Conservation (phyloP, 2,113 vertebrate species). For the Microcebus ravelobensis region DNA sequence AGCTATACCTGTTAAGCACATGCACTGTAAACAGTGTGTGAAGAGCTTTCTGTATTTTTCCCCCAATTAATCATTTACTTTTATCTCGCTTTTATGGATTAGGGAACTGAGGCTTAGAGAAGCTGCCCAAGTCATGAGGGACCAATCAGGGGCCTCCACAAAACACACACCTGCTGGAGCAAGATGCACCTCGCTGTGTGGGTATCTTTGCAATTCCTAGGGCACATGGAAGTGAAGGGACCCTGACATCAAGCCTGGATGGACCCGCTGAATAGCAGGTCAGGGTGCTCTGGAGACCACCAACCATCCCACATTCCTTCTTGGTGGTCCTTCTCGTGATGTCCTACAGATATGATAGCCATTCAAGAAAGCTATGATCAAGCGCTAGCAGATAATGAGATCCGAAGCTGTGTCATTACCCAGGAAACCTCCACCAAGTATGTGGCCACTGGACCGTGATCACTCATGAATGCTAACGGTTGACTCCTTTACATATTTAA, state of each 20-base stretch:
- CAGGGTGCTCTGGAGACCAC: neutral
- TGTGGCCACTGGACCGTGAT: neutral
- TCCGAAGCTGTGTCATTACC: neutral
- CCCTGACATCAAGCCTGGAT: neutral
- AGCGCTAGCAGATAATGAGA: neutral
- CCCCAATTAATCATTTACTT: neutral
- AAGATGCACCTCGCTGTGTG: neutral
- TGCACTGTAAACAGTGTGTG: neutral
- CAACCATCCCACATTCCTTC: neutral
- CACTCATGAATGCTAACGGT: neutral
- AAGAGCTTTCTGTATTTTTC: neutral
- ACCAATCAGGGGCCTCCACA: neutral
- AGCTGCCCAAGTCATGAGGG: neutral
- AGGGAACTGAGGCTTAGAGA: neutral
- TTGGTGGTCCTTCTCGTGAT: neutral
- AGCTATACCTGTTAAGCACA: neutral
- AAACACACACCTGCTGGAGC: neutral
- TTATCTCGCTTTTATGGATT: neutral
- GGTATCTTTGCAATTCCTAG: neutral
- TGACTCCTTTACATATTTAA: neutral
- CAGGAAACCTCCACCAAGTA: neutral
- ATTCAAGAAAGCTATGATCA: neutral
- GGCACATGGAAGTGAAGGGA: neutral
- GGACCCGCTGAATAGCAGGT: neutral
- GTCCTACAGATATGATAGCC: slow-evolving; percentile 1